Conservation (phyloP, 1,140 invertebrate genomes). For the Diorhabda elongata region DNA sequence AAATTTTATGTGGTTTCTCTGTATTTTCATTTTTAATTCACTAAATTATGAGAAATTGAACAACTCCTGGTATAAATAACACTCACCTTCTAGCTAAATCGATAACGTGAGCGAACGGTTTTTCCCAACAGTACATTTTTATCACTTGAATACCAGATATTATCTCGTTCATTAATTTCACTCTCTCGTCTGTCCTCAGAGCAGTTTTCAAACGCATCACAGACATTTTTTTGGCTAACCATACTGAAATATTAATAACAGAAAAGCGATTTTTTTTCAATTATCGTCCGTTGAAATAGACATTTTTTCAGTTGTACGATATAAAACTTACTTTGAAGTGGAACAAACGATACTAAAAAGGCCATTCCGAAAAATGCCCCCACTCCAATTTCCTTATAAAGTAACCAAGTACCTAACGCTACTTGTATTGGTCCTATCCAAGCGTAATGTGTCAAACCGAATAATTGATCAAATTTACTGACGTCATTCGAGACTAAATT, state of each 20-base stretch:
- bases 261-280: neutral
- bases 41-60: neutral
- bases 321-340: slow-evolving; percentile 53
- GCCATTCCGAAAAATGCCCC: slow-evolving; percentile 72
- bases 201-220: slow-evolving; percentile 52
- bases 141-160: slow-evolving; percentile 68
- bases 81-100: slow-evolving; percentile 41
- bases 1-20: too few species aligned
- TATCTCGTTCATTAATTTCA: slow-evolving; percentile 63
- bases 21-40: too few species aligned
- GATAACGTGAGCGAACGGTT: slow-evolving; percentile 50
- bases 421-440: slow-evolving; percentile 81
- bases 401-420: slow-evolving; percentile 68
- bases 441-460: slow-evolving; percentile 67
- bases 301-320: neutral
- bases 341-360: slow-evolving; percentile 58
- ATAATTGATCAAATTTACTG: slow-evolving; percentile 65
- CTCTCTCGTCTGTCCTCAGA: slow-evolving; percentile 56
- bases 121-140: slow-evolving; percentile 90
- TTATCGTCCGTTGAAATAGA: neutral
- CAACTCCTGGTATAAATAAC: neutral
- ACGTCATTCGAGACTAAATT: slow-evolving; percentile 92
- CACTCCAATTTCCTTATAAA: slow-evolving; percentile 71
- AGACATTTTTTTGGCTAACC: slow-evolving; percentile 46
- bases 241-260: slow-evolving; percentile 29